Percentiles rank a stretch among this genome's conserved stretches.
phyloP scores from a whole-genome alignment of 2,888 invertebrate species.

The Drosophila quinaria region DNA sequence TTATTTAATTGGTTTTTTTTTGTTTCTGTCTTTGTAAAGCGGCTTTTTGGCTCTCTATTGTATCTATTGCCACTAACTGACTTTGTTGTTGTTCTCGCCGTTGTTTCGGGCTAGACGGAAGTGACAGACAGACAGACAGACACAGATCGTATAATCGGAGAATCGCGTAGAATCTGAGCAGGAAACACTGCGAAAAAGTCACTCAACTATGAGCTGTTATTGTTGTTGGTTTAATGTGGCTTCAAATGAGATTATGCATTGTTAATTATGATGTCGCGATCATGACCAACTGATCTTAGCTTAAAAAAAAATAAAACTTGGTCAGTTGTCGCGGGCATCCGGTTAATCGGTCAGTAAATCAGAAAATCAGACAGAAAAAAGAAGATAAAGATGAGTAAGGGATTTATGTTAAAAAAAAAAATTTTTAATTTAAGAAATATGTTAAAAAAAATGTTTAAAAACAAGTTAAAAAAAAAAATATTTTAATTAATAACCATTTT shows the following conservation, averaged over 20 bases:
- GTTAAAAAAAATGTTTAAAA: no score
- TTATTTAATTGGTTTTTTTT: not conserved
- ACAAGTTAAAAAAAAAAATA: no score
- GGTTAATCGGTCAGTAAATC: constrained; percentile 20
- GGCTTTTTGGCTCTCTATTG: constrained; percentile 21
- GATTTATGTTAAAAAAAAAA: no score
- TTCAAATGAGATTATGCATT: constrained; percentile 28
- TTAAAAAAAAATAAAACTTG: not conserved
- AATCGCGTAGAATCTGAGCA: constrained; percentile 24
- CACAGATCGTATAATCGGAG: constrained; percentile 12
- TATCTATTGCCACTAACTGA: constrained; percentile 29
- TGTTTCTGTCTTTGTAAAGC: not conserved
- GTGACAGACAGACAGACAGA: not conserved
- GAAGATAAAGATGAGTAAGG: not conserved
- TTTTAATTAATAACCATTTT: no score
- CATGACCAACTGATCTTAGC: constrained; percentile 8
- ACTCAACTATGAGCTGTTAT: constrained; percentile 41
- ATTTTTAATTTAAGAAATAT: no score
- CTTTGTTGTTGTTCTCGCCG: constrained; percentile 1
- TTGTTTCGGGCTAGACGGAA: constrained; percentile 27
- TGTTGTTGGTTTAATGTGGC: constrained; percentile 34
- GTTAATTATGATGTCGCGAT: constrained; percentile 34
- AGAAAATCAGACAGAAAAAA: not conserved
- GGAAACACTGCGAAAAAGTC: constrained; percentile 34
- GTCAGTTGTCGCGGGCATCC: constrained; percentile 30